Evolutionary conservation across 2,113 vertebrate genomes (phyloP).

Genomic region (Ranitomeya imitator): DNA sequence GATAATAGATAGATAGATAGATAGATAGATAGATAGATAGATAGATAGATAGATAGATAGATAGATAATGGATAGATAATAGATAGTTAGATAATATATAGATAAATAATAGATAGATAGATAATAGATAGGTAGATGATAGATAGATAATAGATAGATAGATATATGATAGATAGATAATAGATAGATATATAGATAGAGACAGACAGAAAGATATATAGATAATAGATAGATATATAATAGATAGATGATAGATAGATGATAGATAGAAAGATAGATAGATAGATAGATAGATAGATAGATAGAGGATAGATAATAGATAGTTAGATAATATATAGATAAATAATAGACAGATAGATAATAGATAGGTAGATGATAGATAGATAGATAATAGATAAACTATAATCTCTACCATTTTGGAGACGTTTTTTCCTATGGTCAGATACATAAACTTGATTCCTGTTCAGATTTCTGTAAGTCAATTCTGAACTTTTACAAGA

Average conservation of each 20-base stretch:
- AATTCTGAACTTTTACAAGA: background rate
- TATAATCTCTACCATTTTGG: background rate
- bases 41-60: background rate
- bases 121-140: background rate
- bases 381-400: background rate
- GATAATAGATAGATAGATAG: too few relatives aligned
- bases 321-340: constrained; percentile 3
- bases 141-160: background rate
- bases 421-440: background rate
- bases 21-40: background rate
- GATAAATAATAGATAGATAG: background rate
- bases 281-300: background rate
- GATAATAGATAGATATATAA: too few relatives aligned
- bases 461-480: background rate
- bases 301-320: background rate
- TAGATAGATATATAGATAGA: background rate
- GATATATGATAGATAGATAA: too few relatives aligned
- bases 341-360: background rate
- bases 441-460: background rate
- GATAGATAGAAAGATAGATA: constrained; percentile 1
- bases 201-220: background rate
- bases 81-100: background rate
- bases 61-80: background rate
- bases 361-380: background rate
- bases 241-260: background rate